Evolutionary conservation across 2,113 vertebrate species (phyloP), one percentile per base, ranked within the genome.

Genomic region (Petromus typicus): DNA sequence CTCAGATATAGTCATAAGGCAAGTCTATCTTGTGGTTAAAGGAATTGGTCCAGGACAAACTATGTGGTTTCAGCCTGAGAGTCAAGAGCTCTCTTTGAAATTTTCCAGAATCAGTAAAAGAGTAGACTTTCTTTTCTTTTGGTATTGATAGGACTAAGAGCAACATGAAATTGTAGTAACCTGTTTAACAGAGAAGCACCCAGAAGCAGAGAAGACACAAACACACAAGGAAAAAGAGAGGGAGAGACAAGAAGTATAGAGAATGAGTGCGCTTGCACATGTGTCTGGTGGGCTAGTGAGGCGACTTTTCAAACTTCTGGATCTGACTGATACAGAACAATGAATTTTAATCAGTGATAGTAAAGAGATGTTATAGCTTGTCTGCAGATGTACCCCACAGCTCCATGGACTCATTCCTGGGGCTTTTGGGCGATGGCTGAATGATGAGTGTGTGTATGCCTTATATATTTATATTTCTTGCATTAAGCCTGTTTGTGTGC

Each of bases 341-440:
- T 64, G 54, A 82, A 86, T 66, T 82, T 91, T 86, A 89, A 76
- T 14, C 79, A 81, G 76, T 32, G 23, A 45, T 16, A 76, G n/a
- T 14, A 27, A 66, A 66, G 17, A 2, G 16, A 34, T n/a, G 64
- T 67, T 67, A 67, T 3, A 14, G 10, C 34, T n/a, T n/a, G 64
- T n/a, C 17, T 67, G 32, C 18, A 69, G 66, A 69, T 69, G 7
- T 37, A 2, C 34, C 66, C 17, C 7, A 69, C n/a, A 69, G 66
- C n/a, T 16, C 20, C 18, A 9, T 37, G n/a, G 34, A 69, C 2
- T 37, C 17, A 20, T 37, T 8, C 6, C 3, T 37, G 66, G 18
- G 66, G n/a, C 34, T 69, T 37, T 69, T 37, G 34, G 18, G 17
- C n/a, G 34, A 17, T 37, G 18, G 8, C n/a, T 71, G n/a, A 18